Evolutionary conservation across 2,888 invertebrate genomes (phyloP), one percentile per base, ranked within the genome.

Genomic region (Andricus quercusramuli): DNA sequence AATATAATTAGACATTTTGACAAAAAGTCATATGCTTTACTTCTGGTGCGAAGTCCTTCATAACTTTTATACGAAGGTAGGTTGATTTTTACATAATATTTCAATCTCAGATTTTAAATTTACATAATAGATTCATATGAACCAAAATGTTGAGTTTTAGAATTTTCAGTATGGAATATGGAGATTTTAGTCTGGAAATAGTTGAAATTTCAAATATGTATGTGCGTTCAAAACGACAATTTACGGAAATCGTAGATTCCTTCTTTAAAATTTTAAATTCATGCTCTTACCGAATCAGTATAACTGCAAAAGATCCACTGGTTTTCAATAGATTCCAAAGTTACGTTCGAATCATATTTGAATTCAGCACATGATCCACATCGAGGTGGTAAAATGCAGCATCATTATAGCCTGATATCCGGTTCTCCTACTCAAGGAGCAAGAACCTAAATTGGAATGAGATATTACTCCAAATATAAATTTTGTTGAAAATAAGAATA

Each of bases 191-290:
- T 65, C 65, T 20, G 4, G 65, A 15, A 41, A 15, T 15, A 44
- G 44, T 44, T 44, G 44, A 65, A 65, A 65, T 65, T 17, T 65
- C 29, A 8, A 37, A 65, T 20, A 20, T 65, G 37, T 65, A 65
- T 65, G 37, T 65, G 32, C 65, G 20, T 65, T 37, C 2, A 20
- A 32, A 65, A 37, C n/a, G 65, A 32, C 65, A 41, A 67, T 67
- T 41, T 6, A 41, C 41, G 15, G 15, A 67, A 67, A 37, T 67
- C 41, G 11, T n/a, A 22, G n/a, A 22, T 41, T 41, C 44, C 67
- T 41, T 41, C 44, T 22, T 79, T 78, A 82, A 68, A 59, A 84
- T 79, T 84, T 84, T 79, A 84, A 84, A 84, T 84, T 83, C 82
- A 84, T 84, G 82, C 80, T 83, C 82, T 80, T 67, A 66, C 78